phyloP scores from a whole-genome alignment of 2,797 vertebrate species.

The Crenichthys baileyi region DNA sequence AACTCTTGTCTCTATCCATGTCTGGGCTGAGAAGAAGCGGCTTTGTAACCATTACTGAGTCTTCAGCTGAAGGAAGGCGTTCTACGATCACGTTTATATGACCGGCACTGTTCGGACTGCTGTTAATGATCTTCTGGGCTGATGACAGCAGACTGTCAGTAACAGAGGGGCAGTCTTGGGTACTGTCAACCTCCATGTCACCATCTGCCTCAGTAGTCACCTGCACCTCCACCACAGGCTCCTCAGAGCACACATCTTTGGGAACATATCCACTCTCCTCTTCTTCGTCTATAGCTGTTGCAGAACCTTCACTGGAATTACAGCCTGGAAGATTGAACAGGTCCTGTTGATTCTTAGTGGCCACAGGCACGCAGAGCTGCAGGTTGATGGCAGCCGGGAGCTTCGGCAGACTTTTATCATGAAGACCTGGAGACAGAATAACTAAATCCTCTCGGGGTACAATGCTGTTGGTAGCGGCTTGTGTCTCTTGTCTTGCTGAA shows the following conservation, averaged over 20 bases:
- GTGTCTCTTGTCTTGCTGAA: conserved; percentile 64
- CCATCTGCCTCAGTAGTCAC: conserved; percentile 80
- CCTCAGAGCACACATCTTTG: conserved; percentile 74
- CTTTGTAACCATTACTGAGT: conserved; percentile 81
- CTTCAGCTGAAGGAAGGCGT: conserved; percentile 91
- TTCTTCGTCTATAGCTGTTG: conserved; percentile 25
- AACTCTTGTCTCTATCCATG: conserved; percentile 72
- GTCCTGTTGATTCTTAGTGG: conserved; percentile 58
- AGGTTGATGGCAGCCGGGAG: conserved; percentile 81
- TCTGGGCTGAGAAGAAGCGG: conserved; percentile 85
- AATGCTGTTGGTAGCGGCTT: conserved; percentile 22
- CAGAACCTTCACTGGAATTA: conserved; percentile 42
- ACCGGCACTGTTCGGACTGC: conserved; percentile 88
- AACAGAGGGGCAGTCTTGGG: conserved; percentile 29
- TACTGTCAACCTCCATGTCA: conserved; percentile 71
- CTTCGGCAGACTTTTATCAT: conserved; percentile 67
- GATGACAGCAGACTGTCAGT: conserved; percentile 92
- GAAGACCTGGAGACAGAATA: conserved; percentile 65
- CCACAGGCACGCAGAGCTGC: conserved; percentile 82
- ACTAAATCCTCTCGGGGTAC: conserved; percentile 66
- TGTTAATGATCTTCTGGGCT: conserved; percentile 95
- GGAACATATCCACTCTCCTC: conserved; percentile 64
- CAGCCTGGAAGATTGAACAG: conserved; percentile 20
- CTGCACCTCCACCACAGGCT: conserved; percentile 81
- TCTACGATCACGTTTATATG: conserved; percentile 98